Base-by-base conservation (phyloP, 2,113 vertebrate species). In the Sebastes fasciatus region DNA sequence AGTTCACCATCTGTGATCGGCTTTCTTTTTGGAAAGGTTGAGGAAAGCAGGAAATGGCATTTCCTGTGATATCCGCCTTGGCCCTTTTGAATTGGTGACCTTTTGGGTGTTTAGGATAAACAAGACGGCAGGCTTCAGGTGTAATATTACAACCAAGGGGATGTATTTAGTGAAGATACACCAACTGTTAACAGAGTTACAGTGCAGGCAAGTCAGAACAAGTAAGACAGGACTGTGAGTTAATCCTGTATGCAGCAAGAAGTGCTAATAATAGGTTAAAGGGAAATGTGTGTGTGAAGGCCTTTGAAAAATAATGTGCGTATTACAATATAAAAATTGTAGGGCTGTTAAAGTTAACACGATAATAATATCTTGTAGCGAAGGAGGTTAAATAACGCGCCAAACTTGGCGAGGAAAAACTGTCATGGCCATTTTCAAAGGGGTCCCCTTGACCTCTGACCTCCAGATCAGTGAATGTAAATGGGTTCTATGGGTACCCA, bases 151-250 rank as follows among this genome's bases (percentile, higher is more conserved):
- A 45, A 13, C 16, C 17, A 66, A 40, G 69, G 69, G 42, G 21
- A 19, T 72, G 14, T n/a, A 45, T 66, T 65, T 23, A 12, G 26
- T 34, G 42, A 34, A 45, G 46, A 74, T 8, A 34, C 23, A n/a
- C 16, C 43, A 8, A 34, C 26, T 60, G 8, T 46, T 23, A 43
- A 11, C 26, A 2, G 54, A 45, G 65, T 63, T 82, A 63, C 63
- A 52, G 42, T 57, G 5, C 3, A 46, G 42, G 62, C 78, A 82
- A 42, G 82, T 74, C 63, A 11, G 51, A 40, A 72, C 78, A 73
- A 14, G 75, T 49, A 3, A 54, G 23, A 10, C 21, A 2, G 16
- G 45, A 79, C 13, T 17, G 57, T 34, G 34, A 34, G 34, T 34
- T 34, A 34, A 10, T 7, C 11, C 12, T 54, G 52, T 26, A 2